A percentile compares a stretch with the other conserved stretches of the same genome.
These are phyloP conservation scores for Danaus chrysippus DNA, from an alignment of 2,888 invertebrate species.

Conservation along the genomic window DNA sequence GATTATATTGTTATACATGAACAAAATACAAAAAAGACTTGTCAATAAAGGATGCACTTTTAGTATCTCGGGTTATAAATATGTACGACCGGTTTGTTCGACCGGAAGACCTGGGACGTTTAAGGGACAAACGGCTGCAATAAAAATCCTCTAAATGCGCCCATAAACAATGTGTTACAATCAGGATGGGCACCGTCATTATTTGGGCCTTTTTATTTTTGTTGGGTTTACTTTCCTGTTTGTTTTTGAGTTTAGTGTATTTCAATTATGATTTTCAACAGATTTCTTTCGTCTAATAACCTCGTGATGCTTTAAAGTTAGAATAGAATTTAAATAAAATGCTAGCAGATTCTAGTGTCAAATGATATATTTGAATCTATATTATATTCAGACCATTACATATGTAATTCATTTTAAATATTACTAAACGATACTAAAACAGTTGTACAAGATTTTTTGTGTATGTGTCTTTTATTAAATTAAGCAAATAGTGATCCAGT, in stretches of 20 bases:
- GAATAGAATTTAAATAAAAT: too few relatives aligned
- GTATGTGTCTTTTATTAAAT: too few relatives aligned
- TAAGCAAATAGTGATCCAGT: too few relatives aligned
- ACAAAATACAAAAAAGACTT: not conserved
- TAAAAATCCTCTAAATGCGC: constrained; percentile 21
- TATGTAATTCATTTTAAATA: too few relatives aligned
- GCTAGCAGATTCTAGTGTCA: too few relatives aligned
- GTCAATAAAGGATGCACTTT: not conserved
- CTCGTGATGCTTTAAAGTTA: too few relatives aligned
- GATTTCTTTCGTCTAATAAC: too few relatives aligned
- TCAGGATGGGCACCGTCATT: constrained; percentile 12
- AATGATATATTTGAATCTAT: too few relatives aligned
- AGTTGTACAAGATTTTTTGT: too few relatives aligned
- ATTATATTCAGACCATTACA: too few relatives aligned
- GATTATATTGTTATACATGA: constrained; percentile 29
- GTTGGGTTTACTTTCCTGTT: constrained; percentile 10
- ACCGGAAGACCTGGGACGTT: constrained; percentile 6
- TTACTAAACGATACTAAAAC: too few relatives aligned
- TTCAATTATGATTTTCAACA: too few relatives aligned
- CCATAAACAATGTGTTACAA: constrained; percentile 18
- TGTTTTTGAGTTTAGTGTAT: not conserved
- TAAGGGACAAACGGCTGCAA: constrained; percentile 15
- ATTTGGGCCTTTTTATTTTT: constrained; percentile 11
- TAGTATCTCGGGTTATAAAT: not conserved
- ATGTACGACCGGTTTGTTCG: constrained; percentile 9